Evolutionary conservation across 2,113 vertebrate species (phyloP).

Genomic region (Phainopepla nitens): DNA sequence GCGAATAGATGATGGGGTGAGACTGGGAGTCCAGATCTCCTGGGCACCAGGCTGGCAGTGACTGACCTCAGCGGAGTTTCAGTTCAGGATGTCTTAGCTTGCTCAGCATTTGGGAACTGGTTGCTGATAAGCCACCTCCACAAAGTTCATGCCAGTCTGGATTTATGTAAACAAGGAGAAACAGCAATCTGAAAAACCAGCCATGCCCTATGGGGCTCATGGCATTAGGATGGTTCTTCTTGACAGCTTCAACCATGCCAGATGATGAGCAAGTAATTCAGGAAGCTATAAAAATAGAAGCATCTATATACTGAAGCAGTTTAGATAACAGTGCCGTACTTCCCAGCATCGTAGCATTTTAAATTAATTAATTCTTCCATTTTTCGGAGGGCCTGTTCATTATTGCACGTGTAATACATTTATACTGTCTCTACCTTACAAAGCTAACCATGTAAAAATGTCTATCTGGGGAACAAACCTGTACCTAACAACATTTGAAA

Average conservation of each 20-base stretch:
- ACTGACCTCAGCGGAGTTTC: rapidly evolving
- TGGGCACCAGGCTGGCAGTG: background rate
- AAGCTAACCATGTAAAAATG: background rate
- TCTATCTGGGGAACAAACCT: background rate
- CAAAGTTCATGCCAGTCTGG: background rate
- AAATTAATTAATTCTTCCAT: background rate
- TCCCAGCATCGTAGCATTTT: background rate
- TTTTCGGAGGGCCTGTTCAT: background rate
- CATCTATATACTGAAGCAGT: background rate
- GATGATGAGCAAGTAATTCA: background rate
- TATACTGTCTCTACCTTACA: background rate
- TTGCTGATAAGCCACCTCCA: background rate
- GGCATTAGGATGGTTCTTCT: background rate
- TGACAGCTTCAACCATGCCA: background rate
- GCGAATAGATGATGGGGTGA: background rate
- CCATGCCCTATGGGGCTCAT: background rate
- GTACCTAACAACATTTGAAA: background rate
- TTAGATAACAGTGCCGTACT: background rate
- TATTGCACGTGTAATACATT: background rate
- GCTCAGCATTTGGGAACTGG: background rate
- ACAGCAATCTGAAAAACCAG: background rate
- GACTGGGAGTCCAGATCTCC: background rate
- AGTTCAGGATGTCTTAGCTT: background rate
- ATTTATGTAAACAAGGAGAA: background rate
- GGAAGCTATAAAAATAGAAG: constrained; percentile 9